These are phyloP conservation scores for Bombus balteatus DNA, from an alignment of 1,140 invertebrate species.

Conservation along the genomic window DNA sequence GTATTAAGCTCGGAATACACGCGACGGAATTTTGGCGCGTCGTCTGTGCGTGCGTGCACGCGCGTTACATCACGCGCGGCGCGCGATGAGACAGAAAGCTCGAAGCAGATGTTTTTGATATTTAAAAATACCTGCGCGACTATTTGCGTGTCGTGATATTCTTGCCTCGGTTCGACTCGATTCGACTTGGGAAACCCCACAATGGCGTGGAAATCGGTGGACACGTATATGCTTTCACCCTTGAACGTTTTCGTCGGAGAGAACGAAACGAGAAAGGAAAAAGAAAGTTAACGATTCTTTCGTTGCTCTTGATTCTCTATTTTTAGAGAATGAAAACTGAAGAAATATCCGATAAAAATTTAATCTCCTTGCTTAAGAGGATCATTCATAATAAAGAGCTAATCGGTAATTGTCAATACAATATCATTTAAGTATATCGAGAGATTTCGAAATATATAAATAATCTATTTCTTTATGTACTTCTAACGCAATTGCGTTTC, in stretches of 20 bases:
- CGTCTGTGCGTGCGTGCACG: constrained; percentile 28
- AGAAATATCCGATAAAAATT: neutral
- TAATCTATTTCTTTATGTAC: neutral
- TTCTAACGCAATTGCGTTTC: neutral
- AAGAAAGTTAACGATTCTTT: neutral
- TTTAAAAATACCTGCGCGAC: constrained; percentile 67
- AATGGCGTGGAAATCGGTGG: constrained; percentile 56
- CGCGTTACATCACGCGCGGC: constrained; percentile 61
- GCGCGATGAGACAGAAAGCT: constrained; percentile 45
- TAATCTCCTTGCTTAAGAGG: too few species aligned
- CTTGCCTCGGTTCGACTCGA: constrained; percentile 55
- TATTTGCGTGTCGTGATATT: constrained; percentile 66
- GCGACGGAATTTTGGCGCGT: constrained; percentile 59
- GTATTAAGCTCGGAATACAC: constrained; percentile 9
- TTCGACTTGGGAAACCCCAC: constrained; percentile 68
- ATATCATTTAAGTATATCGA: neutral
- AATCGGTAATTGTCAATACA: neutral
- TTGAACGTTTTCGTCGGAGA: neutral
- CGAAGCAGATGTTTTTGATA: constrained; percentile 66
- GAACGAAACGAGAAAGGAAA: neutral
- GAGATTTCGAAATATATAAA: constrained; percentile 2
- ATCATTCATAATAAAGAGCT: neutral
- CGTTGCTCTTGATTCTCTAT: neutral
- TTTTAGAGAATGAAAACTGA: neutral
- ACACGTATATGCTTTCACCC: constrained; percentile 22